Conservation (phyloP, 1,140 invertebrate genomes). For the Drosophila nebulosa region DNA sequence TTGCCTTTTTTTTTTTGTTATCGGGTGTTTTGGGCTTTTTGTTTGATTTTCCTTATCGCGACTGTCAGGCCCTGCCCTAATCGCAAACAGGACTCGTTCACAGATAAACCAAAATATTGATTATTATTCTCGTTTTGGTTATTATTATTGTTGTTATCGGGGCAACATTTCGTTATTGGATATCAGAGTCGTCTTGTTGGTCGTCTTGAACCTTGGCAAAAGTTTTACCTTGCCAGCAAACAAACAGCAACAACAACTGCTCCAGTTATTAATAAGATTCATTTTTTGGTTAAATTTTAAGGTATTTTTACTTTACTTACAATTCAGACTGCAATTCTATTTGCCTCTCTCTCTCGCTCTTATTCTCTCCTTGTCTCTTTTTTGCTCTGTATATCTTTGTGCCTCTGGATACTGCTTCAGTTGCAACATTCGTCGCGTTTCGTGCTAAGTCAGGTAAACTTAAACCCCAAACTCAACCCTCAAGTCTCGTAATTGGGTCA, state of each 20-base stretch:
- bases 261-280: slow-evolving; percentile 67
- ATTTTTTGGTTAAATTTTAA: slow-evolving; percentile 14
- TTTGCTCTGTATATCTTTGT: neutral
- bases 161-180: slow-evolving; percentile 4
- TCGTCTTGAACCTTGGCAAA: slow-evolving; percentile 33
- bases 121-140: neutral
- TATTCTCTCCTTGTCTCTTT: neutral
- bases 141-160: neutral
- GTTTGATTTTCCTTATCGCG: slow-evolving; percentile 44
- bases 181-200: neutral
- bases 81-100: slow-evolving; percentile 40
- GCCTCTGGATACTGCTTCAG: slow-evolving; percentile 21
- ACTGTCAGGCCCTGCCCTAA: neutral
- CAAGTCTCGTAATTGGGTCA: slow-evolving; percentile 55
- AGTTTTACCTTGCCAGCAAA: slow-evolving; percentile 50
- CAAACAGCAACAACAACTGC: slow-evolving; percentile 45
- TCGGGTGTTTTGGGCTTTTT: slow-evolving; percentile 22
- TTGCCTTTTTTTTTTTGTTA: neutral
- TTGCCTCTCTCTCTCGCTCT: neutral
- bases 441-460: slow-evolving; percentile 69
- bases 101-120: slow-evolving; percentile 6
- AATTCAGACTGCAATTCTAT: neutral
- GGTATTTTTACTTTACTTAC: slow-evolving; percentile 5
- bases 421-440: slow-evolving; percentile 69
- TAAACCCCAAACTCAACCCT: slow-evolving; percentile 25